These are phyloP conservation scores for Acleris literana DNA, from an alignment of 2,888 invertebrate species.

Conservation along the genomic window DNA sequence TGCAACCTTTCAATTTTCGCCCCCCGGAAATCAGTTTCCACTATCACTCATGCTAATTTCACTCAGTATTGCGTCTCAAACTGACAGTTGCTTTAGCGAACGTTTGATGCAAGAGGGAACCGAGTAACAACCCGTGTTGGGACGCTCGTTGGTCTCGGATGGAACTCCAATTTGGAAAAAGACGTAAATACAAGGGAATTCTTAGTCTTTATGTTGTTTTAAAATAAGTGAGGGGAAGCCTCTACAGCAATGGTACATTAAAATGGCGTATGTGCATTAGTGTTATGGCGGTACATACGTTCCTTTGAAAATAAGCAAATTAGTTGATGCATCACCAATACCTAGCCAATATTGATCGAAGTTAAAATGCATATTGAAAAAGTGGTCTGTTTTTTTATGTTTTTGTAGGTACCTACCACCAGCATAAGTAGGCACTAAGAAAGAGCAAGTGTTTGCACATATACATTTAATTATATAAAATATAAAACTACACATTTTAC, in stretches of 20 bases:
- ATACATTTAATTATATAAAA: no score
- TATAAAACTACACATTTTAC: no score
- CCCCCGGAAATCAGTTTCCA: background rate
- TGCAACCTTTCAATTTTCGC: background rate
- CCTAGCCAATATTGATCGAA: constrained; percentile 10
- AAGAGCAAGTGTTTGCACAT: no score
- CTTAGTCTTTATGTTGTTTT: no score
- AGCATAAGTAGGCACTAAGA: no score
- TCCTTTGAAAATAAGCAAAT: background rate
- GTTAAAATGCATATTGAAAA: constrained; percentile 12
- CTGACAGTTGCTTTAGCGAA: constrained; percentile 21
- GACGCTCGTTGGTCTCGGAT: constrained; percentile 2
- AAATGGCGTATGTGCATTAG: background rate
- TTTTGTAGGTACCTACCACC: no score
- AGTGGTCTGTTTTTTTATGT: no score
- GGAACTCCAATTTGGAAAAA: background rate
- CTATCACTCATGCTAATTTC: background rate
- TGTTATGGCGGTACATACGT: background rate
- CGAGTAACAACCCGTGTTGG: constrained; percentile 28
- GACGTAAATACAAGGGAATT: background rate
- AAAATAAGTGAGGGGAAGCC: no score
- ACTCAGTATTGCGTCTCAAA: constrained; percentile 9
- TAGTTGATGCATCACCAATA: constrained; percentile 14
- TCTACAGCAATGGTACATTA: no score
- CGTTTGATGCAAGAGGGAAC: background rate